Evolutionary conservation across 2,797 vertebrate genomes (phyloP).

Genomic region (Gambelia wislizenii): DNA sequence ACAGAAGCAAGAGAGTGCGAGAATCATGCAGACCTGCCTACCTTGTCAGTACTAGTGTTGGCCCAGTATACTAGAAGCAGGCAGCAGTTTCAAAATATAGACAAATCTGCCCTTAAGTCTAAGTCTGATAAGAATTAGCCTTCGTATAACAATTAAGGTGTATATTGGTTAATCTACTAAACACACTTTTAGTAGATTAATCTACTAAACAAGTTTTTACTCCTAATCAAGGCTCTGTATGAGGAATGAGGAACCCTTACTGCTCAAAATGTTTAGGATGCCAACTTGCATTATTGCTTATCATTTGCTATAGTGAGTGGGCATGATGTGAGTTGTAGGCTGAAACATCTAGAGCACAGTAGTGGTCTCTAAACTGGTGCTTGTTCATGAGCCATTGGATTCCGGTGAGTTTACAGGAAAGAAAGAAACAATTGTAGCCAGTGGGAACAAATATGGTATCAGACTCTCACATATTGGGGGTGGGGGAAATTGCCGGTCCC

Average conservation of each 20-base stretch:
- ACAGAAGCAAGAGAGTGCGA: neutral
- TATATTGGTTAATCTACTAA: neutral
- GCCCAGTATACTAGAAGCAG: neutral
- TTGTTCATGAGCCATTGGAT: no score
- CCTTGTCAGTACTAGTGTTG: neutral
- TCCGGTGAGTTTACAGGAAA: no score
- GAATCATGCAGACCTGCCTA: neutral
- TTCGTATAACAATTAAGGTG: neutral
- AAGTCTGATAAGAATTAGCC: neutral
- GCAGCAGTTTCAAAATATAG: neutral
- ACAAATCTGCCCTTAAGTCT: neutral
- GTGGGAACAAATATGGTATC: no score
- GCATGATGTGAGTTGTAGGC: neutral
- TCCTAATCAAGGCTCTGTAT: neutral
- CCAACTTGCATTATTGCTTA: neutral
- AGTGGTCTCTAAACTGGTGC: no score
- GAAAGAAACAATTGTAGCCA: no score
- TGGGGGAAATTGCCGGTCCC: no score
- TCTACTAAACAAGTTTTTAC: neutral
- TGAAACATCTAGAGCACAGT: no score
- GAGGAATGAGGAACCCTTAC: neutral
- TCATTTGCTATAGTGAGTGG: neutral
- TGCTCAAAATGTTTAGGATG: neutral
- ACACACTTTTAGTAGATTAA: neutral
- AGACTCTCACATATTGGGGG: no score